Percentiles rank a stretch among this genome's conserved stretches.
Evolutionary conservation across 2,888 invertebrate species (phyloP).

Genomic region (Drosophila melanosoma): DNA sequence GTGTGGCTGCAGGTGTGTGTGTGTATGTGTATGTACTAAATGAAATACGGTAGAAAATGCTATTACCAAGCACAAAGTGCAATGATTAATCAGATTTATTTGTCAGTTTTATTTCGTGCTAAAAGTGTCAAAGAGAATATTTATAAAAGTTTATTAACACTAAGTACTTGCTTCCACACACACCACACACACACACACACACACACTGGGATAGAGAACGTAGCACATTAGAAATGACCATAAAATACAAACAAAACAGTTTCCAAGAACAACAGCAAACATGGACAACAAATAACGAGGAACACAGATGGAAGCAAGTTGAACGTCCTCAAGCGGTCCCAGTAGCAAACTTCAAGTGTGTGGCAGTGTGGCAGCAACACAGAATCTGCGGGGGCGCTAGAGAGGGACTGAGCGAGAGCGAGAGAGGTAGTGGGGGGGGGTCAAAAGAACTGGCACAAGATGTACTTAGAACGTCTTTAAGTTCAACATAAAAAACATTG

Average conservation of each 20-base stretch:
- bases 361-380: slow-evolving; percentile 41
- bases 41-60: slow-evolving; percentile 57
- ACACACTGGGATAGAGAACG: slow-evolving; percentile 7
- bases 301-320: slow-evolving; percentile 49
- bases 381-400: slow-evolving; percentile 14
- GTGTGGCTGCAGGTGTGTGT: not conserved
- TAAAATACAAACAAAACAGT: slow-evolving; percentile 78
- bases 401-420: slow-evolving; percentile 1
- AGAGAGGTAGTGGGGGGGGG: slow-evolving; percentile 45
- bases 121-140: slow-evolving; percentile 81
- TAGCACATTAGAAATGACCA: slow-evolving; percentile 75
- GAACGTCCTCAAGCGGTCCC: slow-evolving; percentile 67
- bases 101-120: slow-evolving; percentile 81
- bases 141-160: slow-evolving; percentile 81
- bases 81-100: slow-evolving; percentile 81
- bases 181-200: slow-evolving; percentile 24
- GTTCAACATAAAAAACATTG: slow-evolving; percentile 78
- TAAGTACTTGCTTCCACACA: slow-evolving; percentile 66
- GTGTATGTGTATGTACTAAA: slow-evolving; percentile 41
- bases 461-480: slow-evolving; percentile 77
- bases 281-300: slow-evolving; percentile 49
- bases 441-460: slow-evolving; percentile 66
- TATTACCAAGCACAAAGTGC: slow-evolving; percentile 75
- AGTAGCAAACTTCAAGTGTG: slow-evolving; percentile 72
- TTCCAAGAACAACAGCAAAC: slow-evolving; percentile 64